Percentiles rank a stretch among this genome's conserved stretches.
Evolutionary conservation across 2,888 invertebrate genomes (phyloP).

Genomic region (Nomada goodeniana): DNA sequence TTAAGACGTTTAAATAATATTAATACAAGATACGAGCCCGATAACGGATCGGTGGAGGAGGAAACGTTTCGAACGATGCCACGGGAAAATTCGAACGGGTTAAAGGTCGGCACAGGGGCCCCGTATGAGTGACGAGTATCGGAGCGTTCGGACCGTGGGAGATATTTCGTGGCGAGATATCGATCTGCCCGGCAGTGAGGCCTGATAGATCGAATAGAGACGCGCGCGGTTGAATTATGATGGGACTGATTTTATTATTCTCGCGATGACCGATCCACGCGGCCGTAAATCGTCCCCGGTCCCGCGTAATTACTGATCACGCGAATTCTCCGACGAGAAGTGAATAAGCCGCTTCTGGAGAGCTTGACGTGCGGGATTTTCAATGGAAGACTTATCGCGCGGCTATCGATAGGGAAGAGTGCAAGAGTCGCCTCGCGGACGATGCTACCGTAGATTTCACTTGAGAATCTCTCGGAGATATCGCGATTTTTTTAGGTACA

Average conservation of each 20-base stretch:
- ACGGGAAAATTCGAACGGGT: conserved; percentile 63
- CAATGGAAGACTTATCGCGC: background rate
- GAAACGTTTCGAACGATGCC: conserved; percentile 55
- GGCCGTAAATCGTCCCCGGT: conserved; percentile 46
- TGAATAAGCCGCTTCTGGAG: conserved; percentile 21
- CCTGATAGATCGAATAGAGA: conserved; percentile 55
- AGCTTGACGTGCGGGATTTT: background rate
- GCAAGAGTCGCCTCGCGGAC: background rate
- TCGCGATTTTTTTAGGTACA: background rate
- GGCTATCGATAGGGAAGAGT: background rate
- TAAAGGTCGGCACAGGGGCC: conserved; percentile 61
- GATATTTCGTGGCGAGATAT: conserved; percentile 38
- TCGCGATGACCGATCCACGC: conserved; percentile 39
- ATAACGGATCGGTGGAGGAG: conserved; percentile 55
- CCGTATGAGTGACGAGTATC: conserved; percentile 43
- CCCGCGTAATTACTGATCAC: conserved; percentile 48
- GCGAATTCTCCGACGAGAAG: conserved; percentile 24
- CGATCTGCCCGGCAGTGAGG: conserved; percentile 27
- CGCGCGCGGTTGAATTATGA: conserved; percentile 50
- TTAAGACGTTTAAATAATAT: conserved; percentile 78
- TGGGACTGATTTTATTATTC: conserved; percentile 56
- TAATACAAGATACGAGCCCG: conserved; percentile 61
- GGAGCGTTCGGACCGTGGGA: conserved; percentile 35
- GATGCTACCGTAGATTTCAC: background rate
- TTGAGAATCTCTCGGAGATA: background rate